phyloP scores from a whole-genome alignment of 2,113 vertebrate genomes.

The Mugil cephalus region DNA sequence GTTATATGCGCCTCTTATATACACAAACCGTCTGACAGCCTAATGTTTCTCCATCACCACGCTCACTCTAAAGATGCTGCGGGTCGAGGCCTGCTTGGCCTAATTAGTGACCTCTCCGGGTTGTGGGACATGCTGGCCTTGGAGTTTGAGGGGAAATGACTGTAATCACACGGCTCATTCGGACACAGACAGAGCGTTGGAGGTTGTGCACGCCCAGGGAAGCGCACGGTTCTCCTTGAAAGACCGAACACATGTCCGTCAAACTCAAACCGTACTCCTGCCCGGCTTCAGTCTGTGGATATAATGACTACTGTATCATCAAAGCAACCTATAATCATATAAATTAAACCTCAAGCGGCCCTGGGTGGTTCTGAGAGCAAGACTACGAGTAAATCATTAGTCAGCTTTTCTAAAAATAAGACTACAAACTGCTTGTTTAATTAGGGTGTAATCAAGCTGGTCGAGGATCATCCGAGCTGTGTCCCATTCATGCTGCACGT shows the following conservation, averaged over 20 bases:
- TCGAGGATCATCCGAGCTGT: constrained; percentile 33
- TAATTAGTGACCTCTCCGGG: constrained; percentile 59
- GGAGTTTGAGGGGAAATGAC: constrained; percentile 45
- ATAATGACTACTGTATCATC: constrained; percentile 56
- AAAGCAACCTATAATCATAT: constrained; percentile 68
- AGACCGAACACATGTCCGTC: neutral
- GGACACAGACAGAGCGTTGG: constrained; percentile 41
- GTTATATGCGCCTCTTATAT: constrained; percentile 29
- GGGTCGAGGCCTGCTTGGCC: constrained; percentile 31
- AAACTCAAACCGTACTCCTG: constrained; percentile 22
- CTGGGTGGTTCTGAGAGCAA: constrained; percentile 37
- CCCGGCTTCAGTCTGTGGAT: constrained; percentile 26
- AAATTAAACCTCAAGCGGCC: constrained; percentile 47
- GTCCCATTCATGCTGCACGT: constrained; percentile 36
- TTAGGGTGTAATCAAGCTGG: constrained; percentile 64
- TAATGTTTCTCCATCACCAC: constrained; percentile 27
- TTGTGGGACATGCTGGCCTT: constrained; percentile 48
- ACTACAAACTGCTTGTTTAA: constrained; percentile 55
- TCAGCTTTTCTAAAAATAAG: constrained; percentile 72
- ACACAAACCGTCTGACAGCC: constrained; percentile 21
- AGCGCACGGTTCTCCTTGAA: constrained; percentile 3
- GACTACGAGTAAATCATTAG: constrained; percentile 57
- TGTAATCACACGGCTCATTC: constrained; percentile 50
- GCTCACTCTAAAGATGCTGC: constrained; percentile 17
- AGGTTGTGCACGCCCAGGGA: constrained; percentile 6